A percentile compares a stretch with the other conserved stretches of the same genome.
Conservation (phyloP, 1,140 invertebrate species). For the Chrysopa pallens region DNA sequence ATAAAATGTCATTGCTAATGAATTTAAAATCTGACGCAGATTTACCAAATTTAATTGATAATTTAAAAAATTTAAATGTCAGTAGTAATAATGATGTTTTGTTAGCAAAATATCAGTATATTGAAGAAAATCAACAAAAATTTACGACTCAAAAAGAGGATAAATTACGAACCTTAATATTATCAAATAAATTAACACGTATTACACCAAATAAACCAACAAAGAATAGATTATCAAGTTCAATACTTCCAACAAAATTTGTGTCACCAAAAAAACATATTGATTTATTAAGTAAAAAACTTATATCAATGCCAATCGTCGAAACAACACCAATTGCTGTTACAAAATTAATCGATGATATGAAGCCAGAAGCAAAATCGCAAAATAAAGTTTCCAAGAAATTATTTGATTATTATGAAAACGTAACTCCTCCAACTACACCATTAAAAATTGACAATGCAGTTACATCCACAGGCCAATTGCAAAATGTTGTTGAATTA, state of each 20-base stretch:
- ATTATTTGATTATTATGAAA: neutral
- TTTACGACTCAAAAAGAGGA: neutral
- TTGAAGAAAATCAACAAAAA: neutral
- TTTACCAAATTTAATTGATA: slow-evolving; percentile 1
- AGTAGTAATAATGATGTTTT: slow-evolving; percentile 1
- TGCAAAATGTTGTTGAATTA: too few relatives aligned
- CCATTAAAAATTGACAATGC: neutral
- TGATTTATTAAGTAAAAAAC: neutral
- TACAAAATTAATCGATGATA: neutral
- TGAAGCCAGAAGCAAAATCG: neutral
- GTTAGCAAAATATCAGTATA: neutral
- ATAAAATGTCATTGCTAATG: neutral
- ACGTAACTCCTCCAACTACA: neutral
- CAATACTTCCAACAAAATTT: neutral
- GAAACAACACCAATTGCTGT: neutral
- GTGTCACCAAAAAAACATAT: neutral
- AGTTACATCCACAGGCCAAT: neutral
- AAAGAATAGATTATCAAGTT: neutral
- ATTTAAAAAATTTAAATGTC: neutral
- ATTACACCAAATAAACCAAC: slow-evolving; percentile 1
- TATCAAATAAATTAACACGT: neutral
- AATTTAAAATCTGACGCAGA: slow-evolving; percentile 2
- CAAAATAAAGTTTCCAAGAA: neutral
- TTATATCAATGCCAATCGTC: neutral
- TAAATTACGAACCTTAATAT: neutral